A percentile compares a stretch with the other conserved stretches of the same genome.
Conservation (phyloP, 2,888 invertebrate species). For the Epirrhoe tristata region DNA sequence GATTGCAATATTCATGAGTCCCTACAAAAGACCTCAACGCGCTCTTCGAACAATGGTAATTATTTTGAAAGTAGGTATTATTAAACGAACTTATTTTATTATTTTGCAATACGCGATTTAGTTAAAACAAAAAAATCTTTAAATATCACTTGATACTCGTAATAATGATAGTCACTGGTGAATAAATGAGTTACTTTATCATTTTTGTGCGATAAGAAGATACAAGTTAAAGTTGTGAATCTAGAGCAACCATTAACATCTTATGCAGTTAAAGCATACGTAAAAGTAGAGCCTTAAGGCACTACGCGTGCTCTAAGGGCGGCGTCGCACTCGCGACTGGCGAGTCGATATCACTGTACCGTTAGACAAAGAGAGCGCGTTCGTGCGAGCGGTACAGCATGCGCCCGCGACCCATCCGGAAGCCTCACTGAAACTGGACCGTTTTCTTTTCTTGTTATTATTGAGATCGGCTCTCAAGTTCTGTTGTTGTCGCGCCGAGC, state of each 20-base stretch:
- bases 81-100: background rate
- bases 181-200: no score
- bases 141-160: background rate
- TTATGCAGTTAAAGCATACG: conserved; percentile 46
- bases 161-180: no score
- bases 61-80: background rate
- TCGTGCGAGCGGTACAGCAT: conserved; percentile 68
- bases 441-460: conserved; percentile 86
- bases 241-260: conserved; percentile 10
- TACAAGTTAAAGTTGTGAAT: conserved; percentile 19
- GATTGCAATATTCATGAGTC: conserved; percentile 34
- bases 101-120: background rate
- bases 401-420: conserved; percentile 83
- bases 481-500: conserved; percentile 84
- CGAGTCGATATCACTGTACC: conserved; percentile 76
- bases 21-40: conserved; percentile 72
- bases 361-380: conserved; percentile 78
- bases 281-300: conserved; percentile 49
- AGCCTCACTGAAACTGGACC: conserved; percentile 86
- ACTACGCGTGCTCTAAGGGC: conserved; percentile 57
- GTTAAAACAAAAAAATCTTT: background rate
- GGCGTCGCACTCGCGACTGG: conserved; percentile 79
- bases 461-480: conserved; percentile 84
- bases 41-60: conserved; percentile 17
- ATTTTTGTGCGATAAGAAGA: background rate